Evolutionary conservation across 1,140 invertebrate genomes (phyloP).

Genomic region (Leucophenga varia): DNA sequence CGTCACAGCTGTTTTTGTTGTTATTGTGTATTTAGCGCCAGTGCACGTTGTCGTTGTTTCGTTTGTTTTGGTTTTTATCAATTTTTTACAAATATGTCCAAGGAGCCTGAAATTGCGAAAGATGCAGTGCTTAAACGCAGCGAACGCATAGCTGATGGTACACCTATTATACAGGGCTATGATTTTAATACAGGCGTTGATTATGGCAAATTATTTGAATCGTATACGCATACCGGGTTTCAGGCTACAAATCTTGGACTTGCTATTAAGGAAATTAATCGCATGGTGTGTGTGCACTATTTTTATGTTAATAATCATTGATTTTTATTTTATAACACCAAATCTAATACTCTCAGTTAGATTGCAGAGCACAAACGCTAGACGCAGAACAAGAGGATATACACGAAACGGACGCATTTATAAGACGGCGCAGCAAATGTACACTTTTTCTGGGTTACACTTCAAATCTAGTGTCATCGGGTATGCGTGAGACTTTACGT

Average conservation of each 20-base stretch:
- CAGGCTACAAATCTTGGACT: slow-evolving; percentile 95
- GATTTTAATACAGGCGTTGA: slow-evolving; percentile 93
- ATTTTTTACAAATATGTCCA: too few relatives aligned
- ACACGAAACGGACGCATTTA: slow-evolving; percentile 78
- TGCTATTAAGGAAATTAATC: slow-evolving; percentile 88
- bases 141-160: slow-evolving; percentile 63
- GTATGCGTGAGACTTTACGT: slow-evolving; percentile 86
- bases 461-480: slow-evolving; percentile 96
- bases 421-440: slow-evolving; percentile 76
- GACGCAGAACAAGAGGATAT: slow-evolving; percentile 66
- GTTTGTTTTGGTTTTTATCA: too few relatives aligned
- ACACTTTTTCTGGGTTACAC: slow-evolving; percentile 98
- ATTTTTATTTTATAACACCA: too few relatives aligned
- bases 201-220: slow-evolving; percentile 80
- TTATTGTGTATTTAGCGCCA: too few relatives aligned
- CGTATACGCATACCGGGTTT: slow-evolving; percentile 84
- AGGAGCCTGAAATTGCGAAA: slow-evolving; percentile 61
- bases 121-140: slow-evolving; percentile 70
- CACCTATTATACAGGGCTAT: slow-evolving; percentile 74
- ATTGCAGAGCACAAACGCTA: slow-evolving; percentile 66
- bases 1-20: too few relatives aligned
- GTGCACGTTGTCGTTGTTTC: neutral
- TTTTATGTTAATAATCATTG: slow-evolving; percentile 1
- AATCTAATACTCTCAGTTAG: slow-evolving; percentile 34
- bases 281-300: slow-evolving; percentile 70